A percentile compares a stretch with the other conserved stretches of the same genome.
These are phyloP conservation scores for Tetragnatha versicolor DNA, from an alignment of 1,140 invertebrate genomes.

Conservation along the genomic window DNA sequence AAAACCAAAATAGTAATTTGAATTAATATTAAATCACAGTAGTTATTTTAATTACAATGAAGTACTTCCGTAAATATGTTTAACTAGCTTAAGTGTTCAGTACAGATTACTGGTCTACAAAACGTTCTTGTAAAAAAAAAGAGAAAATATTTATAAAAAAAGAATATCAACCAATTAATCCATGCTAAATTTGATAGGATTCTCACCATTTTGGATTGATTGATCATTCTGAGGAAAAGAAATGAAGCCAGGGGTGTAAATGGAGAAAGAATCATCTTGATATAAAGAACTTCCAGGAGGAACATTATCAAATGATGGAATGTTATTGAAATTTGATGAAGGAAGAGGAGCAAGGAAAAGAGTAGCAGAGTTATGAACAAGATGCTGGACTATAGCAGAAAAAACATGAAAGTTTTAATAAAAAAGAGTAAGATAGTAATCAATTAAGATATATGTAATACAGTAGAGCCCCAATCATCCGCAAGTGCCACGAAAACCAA, in stretches of 20 bases:
- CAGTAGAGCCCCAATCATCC: too few species aligned
- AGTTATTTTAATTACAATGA: not conserved
- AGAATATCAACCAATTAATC: not conserved
- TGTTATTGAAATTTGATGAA: conserved; percentile 25
- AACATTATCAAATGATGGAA: not conserved
- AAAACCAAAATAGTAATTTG: not conserved
- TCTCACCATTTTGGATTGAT: conserved; percentile 25
- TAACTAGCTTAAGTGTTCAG: too few species aligned
- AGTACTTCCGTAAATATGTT: too few species aligned
- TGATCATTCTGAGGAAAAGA: conserved; percentile 17
- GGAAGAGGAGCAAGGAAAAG: conserved; percentile 46
- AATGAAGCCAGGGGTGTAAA: not conserved
- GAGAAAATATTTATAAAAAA: not conserved
- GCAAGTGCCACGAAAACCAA: not conserved
- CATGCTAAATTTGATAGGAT: not conserved
- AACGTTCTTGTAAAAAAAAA: too few species aligned
- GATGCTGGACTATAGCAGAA: conserved; percentile 32
- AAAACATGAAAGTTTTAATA: not conserved
- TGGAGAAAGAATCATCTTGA: conserved; percentile 23
- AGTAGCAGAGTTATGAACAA: conserved; percentile 43
- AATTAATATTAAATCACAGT: not conserved
- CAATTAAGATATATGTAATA: not conserved
- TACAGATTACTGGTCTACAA: too few species aligned
- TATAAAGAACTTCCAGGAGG: conserved; percentile 18
- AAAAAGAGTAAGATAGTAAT: not conserved